Conservation (phyloP, 2,888 invertebrate genomes). For the Cephus rjabovi region DNA sequence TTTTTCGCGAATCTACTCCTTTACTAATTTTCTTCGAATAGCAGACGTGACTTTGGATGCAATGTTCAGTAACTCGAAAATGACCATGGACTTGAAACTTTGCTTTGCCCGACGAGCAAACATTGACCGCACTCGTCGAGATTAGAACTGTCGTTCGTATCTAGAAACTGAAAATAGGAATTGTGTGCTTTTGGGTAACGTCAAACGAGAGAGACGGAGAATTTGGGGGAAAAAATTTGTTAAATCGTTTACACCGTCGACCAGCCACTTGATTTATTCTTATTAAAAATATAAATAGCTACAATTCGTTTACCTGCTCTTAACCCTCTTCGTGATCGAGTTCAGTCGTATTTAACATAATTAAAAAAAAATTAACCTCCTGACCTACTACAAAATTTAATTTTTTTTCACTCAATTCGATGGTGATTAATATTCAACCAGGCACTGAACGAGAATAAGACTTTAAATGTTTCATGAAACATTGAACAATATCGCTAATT, state of each 20-base stretch:
- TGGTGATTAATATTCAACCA: neutral
- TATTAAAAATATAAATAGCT: neutral
- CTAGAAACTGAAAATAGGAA: neutral
- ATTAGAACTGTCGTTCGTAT: neutral
- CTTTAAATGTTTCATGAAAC: neutral
- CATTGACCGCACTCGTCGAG: neutral
- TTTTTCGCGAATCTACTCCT: neutral
- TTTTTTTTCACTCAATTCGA: neutral
- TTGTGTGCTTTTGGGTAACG: neutral
- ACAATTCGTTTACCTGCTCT: neutral
- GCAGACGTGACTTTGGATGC: neutral
- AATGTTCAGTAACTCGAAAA: neutral
- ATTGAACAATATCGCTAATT: neutral
- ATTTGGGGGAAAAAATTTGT: neutral
- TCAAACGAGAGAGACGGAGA: neutral
- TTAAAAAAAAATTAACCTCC: neutral
- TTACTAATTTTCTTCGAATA: no score
- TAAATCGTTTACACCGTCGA: fast-evolving
- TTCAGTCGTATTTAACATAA: neutral
- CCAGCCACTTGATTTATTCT: neutral
- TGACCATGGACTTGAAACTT: neutral
- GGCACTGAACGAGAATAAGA: neutral
- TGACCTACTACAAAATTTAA: neutral
- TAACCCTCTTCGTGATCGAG: neutral
- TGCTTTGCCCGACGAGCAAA: neutral